These are phyloP conservation scores for Apolygus lucorum DNA, from an alignment of 1,140 invertebrate species.

Conservation along the genomic window DNA sequence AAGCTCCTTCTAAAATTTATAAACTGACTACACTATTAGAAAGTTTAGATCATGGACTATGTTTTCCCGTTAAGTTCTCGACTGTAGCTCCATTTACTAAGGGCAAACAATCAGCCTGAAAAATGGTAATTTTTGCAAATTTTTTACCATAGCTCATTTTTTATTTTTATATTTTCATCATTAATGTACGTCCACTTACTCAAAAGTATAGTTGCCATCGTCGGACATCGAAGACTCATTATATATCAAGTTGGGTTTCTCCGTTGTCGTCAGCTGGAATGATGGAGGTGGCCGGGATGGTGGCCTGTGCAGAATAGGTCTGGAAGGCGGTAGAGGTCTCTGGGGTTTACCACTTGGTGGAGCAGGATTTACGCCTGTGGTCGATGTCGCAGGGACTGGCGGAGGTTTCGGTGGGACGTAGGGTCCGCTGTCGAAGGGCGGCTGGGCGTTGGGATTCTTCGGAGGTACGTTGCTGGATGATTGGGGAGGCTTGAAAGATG, in stretches of 20 bases:
- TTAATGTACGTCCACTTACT: constrained; percentile 26
- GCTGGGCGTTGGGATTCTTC: not conserved
- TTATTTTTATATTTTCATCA: too few relatives aligned
- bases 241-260: not conserved
- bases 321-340: not conserved
- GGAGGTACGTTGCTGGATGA: too few relatives aligned
- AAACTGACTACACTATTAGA: too few relatives aligned
- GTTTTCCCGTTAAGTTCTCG: too few relatives aligned
- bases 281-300: not conserved
- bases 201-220: constrained; percentile 26
- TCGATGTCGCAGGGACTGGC: not conserved
- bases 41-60: too few relatives aligned
- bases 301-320: not conserved
- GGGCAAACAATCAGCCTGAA: too few relatives aligned
- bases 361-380: not conserved
- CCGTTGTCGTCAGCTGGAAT: not conserved
- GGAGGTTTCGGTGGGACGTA: not conserved
- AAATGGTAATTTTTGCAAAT: too few relatives aligned
- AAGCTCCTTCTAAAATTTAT: too few relatives aligned
- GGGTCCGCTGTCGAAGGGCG: not conserved
- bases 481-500: not conserved
- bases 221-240: not conserved
- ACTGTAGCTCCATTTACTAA: not conserved
- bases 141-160: too few relatives aligned
- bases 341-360: not conserved